Evolutionary conservation across 2,888 invertebrate species (phyloP), one percentile per base, ranked within the genome.

Genomic region (Lepidochrysops patricia): DNA sequence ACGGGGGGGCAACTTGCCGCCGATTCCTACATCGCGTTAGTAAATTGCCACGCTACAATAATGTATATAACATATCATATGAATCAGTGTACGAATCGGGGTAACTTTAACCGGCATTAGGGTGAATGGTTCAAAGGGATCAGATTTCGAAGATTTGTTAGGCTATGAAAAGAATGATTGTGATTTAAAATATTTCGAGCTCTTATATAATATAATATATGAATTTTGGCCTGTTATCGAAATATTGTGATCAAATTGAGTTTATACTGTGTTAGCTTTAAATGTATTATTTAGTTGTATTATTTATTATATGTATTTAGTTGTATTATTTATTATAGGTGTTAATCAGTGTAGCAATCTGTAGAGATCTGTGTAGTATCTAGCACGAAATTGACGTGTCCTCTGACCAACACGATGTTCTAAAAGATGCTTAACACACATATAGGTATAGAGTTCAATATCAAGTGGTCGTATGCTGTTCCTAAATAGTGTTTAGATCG

Each of bases 311-410:
- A 13, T 37, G 4, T 13, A 1, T 13, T 37, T 37, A 15, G 37
- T 37, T 37, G n/a, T 26, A 50, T 50, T 26, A 49, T 25, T 26
- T 50, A 50, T 54, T 54, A 43, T 19, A 43, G 19, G 1, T 43
- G 43, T 43, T 43, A 19, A 23, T 12, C 43, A 43, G 9, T 43
- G 43, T 43, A 43, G 43, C 23, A 67, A 73, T 70, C 69, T 64
- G 71, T 73, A 75, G 49, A 70, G 72, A 68, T 73, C 68, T 66
- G 69, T 64, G 70, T 76, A 76, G 58, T 60, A 61, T 63, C 57
- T 66, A 64, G 62, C 62, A 58, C 50, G 61, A 62, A 65, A 29
- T 29, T 43, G 19, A 62, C 54, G 54, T 52, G 58, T 63, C 62
- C 61, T 52, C 60, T 64, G 64, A 61, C 61, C 57, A 57, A 61